Conservation (phyloP, 2,888 invertebrate species). For the Cartodere bifasciata region DNA sequence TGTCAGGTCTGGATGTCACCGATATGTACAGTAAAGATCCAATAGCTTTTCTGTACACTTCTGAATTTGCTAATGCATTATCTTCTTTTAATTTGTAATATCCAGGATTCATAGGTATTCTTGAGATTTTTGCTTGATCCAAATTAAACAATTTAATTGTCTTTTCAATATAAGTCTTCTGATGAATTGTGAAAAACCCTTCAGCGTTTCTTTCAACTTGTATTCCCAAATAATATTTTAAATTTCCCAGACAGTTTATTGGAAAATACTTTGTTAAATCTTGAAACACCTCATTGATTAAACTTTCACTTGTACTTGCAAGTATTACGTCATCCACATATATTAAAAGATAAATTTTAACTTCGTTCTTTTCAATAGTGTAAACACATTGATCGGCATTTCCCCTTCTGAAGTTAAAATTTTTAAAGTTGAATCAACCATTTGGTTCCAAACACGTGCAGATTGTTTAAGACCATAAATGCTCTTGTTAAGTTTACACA, state of each 20-base stretch:
- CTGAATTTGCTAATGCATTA: constrained; percentile 3
- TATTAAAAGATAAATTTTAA: too few species aligned
- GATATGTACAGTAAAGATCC: too few species aligned
- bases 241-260: constrained; percentile 10
- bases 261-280: constrained; percentile 7
- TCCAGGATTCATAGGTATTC: constrained; percentile 10
- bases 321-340: constrained; percentile 13
- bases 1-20: constrained; percentile 22
- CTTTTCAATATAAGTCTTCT: too few species aligned
- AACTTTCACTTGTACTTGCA: constrained; percentile 4
- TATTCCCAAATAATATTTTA: constrained; percentile 11
- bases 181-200: too few species aligned
- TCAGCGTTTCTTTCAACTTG: constrained; percentile 3
- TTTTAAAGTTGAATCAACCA: too few species aligned
- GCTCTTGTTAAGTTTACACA: constrained; percentile 6
- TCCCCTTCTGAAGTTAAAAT: too few species aligned
- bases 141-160: constrained; percentile 8
- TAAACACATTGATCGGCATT: too few species aligned
- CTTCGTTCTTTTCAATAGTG: too few species aligned
- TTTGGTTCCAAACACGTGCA: constrained; percentile 9
- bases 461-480: constrained; percentile 12
- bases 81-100: constrained; percentile 5
- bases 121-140: constrained; percentile 9
- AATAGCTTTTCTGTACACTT: too few species aligned
- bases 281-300: constrained; percentile 3